These are phyloP conservation scores for Cyanistes caeruleus DNA, from an alignment of 2,113 vertebrate genomes.

Conservation along the genomic window DNA sequence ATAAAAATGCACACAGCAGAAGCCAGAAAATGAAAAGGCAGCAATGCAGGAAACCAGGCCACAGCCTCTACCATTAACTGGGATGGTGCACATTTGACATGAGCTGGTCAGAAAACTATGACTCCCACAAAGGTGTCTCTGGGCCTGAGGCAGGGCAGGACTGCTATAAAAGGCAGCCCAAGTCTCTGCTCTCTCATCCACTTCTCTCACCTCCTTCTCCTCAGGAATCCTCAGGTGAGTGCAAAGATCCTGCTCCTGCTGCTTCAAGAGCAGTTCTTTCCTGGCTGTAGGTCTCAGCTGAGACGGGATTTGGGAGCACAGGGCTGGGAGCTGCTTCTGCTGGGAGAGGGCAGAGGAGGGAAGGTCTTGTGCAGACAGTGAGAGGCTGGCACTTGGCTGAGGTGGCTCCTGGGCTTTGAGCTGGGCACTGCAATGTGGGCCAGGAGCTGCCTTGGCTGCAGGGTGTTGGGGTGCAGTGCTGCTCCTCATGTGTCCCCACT, in stretches of 20 bases:
- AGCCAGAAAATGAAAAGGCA: neutral
- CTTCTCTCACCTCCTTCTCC: neutral
- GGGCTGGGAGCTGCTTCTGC: neutral
- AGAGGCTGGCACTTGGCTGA: neutral
- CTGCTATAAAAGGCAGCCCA: neutral
- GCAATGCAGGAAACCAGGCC: neutral
- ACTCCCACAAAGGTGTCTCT: neutral
- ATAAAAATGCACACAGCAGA: neutral
- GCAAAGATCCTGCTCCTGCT: neutral
- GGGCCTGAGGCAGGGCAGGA: neutral
- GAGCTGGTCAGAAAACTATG: neutral
- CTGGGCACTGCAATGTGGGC: too few species aligned
- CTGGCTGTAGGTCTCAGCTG: neutral
- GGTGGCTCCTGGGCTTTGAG: neutral
- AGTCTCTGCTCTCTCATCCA: neutral
- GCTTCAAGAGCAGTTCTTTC: neutral
- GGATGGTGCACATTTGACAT: neutral
- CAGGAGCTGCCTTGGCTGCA: too few species aligned
- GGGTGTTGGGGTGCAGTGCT: too few species aligned
- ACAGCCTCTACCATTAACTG: neutral
- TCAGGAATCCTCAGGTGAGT: neutral
- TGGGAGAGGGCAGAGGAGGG: neutral
- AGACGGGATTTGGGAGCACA: accelerated
- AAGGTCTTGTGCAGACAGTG: neutral
- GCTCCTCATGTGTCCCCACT: too few species aligned